Conservation (phyloP, 2,113 vertebrate species). For the Laticauda laticaudata region DNA sequence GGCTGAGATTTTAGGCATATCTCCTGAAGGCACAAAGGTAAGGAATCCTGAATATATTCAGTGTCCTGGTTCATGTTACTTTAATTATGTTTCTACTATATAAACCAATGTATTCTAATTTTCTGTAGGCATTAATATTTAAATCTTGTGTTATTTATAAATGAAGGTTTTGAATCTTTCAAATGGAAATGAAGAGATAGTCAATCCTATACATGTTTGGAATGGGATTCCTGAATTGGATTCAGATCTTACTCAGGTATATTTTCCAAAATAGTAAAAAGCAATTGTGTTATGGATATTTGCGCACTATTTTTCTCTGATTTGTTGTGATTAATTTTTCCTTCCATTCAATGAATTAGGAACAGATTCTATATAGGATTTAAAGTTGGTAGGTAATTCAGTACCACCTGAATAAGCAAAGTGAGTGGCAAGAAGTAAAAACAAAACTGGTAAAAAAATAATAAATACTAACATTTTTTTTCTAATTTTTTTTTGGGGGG, state of each 20-base stretch:
- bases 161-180: constrained; percentile 70
- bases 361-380: not conserved
- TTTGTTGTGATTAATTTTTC: not conserved
- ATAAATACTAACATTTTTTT: not conserved
- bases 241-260: constrained; percentile 57
- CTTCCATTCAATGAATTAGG: not conserved
- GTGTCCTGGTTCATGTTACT: not conserved
- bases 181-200: constrained; percentile 65
- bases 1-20: constrained; percentile 73
- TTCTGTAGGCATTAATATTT: not conserved
- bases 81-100: not conserved
- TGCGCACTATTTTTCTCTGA: not conserved
- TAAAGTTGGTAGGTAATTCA: not conserved
- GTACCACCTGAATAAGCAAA: not conserved
- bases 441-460: not conserved
- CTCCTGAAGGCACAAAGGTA: constrained; percentile 73
- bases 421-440: not conserved
- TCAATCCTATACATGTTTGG: constrained; percentile 73
- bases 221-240: constrained; percentile 58
- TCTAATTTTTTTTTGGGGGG: not conserved
- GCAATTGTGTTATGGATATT: not conserved
- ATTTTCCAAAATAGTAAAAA: not conserved
- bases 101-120: not conserved
- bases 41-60: constrained; percentile 7
- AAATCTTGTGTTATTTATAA: not conserved